Base-by-base conservation (phyloP, 2,888 invertebrate genomes). In the Cerceris ruficornis region DNA sequence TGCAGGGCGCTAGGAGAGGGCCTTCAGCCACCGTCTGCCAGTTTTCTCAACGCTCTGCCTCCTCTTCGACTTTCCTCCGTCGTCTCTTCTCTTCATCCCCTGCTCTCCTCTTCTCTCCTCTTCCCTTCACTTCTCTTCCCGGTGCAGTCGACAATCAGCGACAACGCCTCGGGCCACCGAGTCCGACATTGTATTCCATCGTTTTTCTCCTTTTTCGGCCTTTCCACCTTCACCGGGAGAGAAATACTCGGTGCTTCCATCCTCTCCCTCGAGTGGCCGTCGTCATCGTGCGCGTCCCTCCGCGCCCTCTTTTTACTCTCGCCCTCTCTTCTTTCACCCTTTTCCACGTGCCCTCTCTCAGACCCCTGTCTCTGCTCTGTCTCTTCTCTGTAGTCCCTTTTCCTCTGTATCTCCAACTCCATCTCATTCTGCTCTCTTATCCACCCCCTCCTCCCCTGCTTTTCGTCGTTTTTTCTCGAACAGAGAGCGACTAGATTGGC, bases 131-230 rank as follows among this genome's bases (percentile, higher is more conserved):
- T 14, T 4, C 28, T 8, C 11, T 15, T 43, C 54, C 61, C 80
- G 69, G 83, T 28, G 62, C 64, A 59, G 59, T 73, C 80, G 82
- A 86, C 86, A 86, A 86, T 86, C 87, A 86, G 73, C 82, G 81
- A 81, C 84, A 73, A 78, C 80, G 85, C 84, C 86, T 74, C 66
- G 67, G 77, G 81, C 83, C 69, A 75, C 46, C 61, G 50, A 75
- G 79, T 64, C 77, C 61, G 77, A 81, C 80, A 77, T 80, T 75
- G 69, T 75, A 70, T 77, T 77, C 74, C 69, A 55, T 65, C 66
- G 59, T 59, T 70, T 52, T 57, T 75, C 68, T 66, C 60, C 67
- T 73, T 77, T 75, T 69, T 59, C 49, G 68, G 62, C 68, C 68
- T 59, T 74, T 75, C 71, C 71, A 58, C 62, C 67, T 67, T 71